These are phyloP conservation scores for Erpetoichthys calabaricus DNA, from an alignment of 2,797 vertebrate genomes.

Conservation along the genomic window DNA sequence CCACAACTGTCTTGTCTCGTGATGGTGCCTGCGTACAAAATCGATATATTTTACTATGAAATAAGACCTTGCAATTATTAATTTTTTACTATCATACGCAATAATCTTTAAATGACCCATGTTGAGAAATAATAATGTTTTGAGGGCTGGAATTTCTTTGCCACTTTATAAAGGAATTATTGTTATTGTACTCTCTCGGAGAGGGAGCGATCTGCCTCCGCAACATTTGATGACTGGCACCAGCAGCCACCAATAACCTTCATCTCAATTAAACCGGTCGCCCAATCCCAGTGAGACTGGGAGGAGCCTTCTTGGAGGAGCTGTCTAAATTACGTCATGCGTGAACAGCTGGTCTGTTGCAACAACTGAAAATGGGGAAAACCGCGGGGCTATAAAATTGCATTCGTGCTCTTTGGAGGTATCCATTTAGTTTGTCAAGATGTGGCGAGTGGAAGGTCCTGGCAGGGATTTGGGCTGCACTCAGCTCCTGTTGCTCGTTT, in stretches of 20 bases:
- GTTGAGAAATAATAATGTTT: no score
- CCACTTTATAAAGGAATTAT: no score
- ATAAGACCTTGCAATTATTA: no score
- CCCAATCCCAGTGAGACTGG: conserved; percentile 45
- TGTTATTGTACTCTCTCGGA: not conserved
- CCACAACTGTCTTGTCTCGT: no score
- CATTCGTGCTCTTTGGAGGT: conserved; percentile 36
- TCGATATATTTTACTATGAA: no score
- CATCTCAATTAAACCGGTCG: conserved; percentile 28
- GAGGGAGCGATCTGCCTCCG: conserved; percentile 25
- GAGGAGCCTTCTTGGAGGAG: conserved; percentile 39
- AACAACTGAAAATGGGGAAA: conserved; percentile 58
- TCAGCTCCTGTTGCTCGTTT: conserved; percentile 51
- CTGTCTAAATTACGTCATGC: conserved; percentile 57
- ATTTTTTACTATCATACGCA: no score
- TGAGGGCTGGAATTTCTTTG: no score
- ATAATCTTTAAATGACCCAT: no score
- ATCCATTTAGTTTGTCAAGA: conserved; percentile 34
- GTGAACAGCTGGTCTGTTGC: conserved; percentile 64
- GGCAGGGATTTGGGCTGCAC: conserved; percentile 40
- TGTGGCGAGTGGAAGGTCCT: conserved; percentile 43
- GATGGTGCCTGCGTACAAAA: no score
- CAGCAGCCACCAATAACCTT: conserved; percentile 32
- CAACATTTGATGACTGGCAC: conserved; percentile 32
- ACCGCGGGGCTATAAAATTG: conserved; percentile 48